Base-by-base conservation (phyloP, 1,140 invertebrate species). In the Magallana angulata region DNA sequence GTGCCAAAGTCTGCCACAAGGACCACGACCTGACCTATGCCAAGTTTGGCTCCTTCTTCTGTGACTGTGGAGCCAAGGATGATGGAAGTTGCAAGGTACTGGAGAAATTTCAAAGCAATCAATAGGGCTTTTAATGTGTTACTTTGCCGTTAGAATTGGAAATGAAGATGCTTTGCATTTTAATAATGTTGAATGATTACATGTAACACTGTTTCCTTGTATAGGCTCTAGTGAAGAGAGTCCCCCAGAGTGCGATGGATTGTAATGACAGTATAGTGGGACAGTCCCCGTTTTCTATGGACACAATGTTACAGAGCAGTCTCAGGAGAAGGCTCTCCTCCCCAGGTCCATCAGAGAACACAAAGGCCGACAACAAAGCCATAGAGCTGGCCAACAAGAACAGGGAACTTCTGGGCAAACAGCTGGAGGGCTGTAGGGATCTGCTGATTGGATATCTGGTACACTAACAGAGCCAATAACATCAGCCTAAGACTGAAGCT, bases 1-100 rank as follows among this genome's bases (percentile, higher is more conserved):
- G 99, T 95, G 99, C 98, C 2, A 96, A 98, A 86, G 98, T 99
- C 3, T 99, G 99, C 93, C 99, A 99, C 94, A 97, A 97, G 89
- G 98, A 97, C 14, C 98, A 99, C 94, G 99, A 99, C 94, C 97
- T 99, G 0, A 99, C 98, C 0, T 99, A 99, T 94, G 98, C 98
- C 24, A 99, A 99, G 94, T 99, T 98, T 94, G 99, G 98, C 4
- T 99, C 99, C 90, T 99, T 99, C 95, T 99, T 99, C 95, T 99
- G 99, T 94, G 98, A 99, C 94, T 99, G 99, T 95, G 99, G 99
- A 5, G 98, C 98, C 8, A 99, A 99, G 94, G 98, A 98, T 89
- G 98, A 99, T 93, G 96, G 96, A 1, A 96, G 96, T 57, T 94
- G 95, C 95, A 97, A 97, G 16, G 95, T 98, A 64, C 96, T 48